Evolutionary conservation across 2,113 vertebrate species (phyloP), one percentile per base, ranked within the genome.

Genomic region (Anguilla rostrata): DNA sequence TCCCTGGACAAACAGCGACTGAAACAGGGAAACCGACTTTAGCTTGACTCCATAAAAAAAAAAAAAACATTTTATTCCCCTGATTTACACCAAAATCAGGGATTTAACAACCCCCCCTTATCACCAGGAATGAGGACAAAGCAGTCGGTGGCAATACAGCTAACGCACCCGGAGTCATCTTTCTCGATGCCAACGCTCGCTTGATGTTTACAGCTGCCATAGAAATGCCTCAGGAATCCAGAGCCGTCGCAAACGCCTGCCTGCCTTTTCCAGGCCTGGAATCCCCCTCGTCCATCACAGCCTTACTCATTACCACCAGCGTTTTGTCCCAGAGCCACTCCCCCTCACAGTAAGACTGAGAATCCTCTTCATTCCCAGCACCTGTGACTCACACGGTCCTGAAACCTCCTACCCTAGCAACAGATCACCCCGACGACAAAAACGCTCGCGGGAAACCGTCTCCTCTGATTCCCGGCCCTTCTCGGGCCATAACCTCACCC

Each of bases 371-470:
- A 40, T 53, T 81, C 83, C 82, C 80, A 84, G 71, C 60, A 29
- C 83, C 88, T 85, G 83, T 91, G 91, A 92, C 87, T 92, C 87
- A 86, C 88, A 88, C 75, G 79, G 83, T 88, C 91, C 87, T 34
- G 34, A 84, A 85, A 92, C 88, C 89, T 71, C 86, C 90, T 89
- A 85, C 86, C 87, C 83, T 88, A 89, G 90, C 88, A 85, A 26
- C 16, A 86, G 84, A 46, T 92, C 88, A 91, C 91, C 93, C 91
- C 85, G 22, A 91, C 90, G 66, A 81, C 82, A 84, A 87, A 87
- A 89, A 87, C 90, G 83, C 90, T 78, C 46, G 34, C 92, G 91
- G 89, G 88, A 86, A 84, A 84, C 83, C 39, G 57, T 22, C 11
- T 83, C 84, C 88, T 88, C 20, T 89, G 89, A 83, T 92, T 84